A percentile compares a stretch with the other conserved stretches of the same genome.
Evolutionary conservation across 2,797 vertebrate species (phyloP).

Genomic region (Tokudaia muenninki): DNA sequence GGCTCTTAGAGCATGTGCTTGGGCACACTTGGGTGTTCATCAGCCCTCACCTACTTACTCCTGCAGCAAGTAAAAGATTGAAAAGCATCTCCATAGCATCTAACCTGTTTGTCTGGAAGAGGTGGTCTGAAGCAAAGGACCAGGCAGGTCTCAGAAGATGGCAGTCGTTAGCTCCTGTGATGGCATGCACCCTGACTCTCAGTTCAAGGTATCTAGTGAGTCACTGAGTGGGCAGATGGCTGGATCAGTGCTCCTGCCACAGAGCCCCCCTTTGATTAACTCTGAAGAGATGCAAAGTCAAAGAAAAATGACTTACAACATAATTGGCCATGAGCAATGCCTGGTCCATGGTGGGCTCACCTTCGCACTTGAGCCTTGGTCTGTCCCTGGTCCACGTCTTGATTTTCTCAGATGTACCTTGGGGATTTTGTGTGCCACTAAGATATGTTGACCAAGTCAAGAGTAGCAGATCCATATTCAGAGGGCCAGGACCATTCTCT

Average conservation of each 20-base stretch:
- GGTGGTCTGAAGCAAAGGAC: background rate
- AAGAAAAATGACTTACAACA: slow-evolving; percentile 38
- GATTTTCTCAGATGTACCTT: background rate
- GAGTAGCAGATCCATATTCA: background rate
- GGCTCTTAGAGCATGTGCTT: background rate
- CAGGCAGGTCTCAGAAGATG: background rate
- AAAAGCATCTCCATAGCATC: background rate
- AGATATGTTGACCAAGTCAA: background rate
- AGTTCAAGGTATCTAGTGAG: background rate
- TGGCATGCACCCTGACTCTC: background rate
- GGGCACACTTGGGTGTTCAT: background rate
- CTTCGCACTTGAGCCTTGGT: background rate
- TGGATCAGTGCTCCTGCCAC: slow-evolving; percentile 21
- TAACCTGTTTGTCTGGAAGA: slow-evolving; percentile 27
- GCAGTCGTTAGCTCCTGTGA: background rate
- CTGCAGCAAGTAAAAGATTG: background rate
- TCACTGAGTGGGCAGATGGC: background rate
- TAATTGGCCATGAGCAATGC: background rate
- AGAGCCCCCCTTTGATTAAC: slow-evolving; percentile 52
- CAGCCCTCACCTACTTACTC: background rate
- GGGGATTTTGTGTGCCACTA: background rate
- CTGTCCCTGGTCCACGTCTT: background rate
- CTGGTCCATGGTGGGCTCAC: background rate
- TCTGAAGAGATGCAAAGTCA: slow-evolving; percentile 28
- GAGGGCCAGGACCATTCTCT: background rate